Evolutionary conservation across 1,140 invertebrate genomes (phyloP).

Genomic region (Dryas iulia): DNA sequence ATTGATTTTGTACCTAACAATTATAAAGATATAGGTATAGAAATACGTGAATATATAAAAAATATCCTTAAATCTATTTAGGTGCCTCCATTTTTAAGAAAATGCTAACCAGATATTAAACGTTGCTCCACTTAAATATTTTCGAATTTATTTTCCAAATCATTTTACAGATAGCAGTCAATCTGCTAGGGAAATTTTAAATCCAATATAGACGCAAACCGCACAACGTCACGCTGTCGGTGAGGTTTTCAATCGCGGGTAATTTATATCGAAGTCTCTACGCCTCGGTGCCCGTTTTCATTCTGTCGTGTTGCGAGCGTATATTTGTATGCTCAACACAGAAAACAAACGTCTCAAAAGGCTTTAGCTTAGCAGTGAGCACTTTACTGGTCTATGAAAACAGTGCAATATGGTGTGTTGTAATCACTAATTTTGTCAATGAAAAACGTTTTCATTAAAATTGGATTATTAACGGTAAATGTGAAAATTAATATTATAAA

Average conservation of each 20-base stretch:
- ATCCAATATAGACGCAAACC: not conserved
- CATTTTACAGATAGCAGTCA: not conserved
- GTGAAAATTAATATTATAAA: too few species aligned
- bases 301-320: not conserved
- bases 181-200: not conserved
- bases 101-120: too few species aligned
- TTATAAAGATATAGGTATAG: too few species aligned
- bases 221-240: not conserved
- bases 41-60: too few species aligned
- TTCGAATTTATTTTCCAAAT: not conserved
- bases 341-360: not conserved
- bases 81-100: too few species aligned
- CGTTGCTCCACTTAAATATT: too few species aligned
- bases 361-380: not conserved
- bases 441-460: not conserved
- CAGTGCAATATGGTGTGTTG: not conserved
- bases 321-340: not conserved
- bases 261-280: conserved; percentile 5
- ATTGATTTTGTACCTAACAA: too few species aligned
- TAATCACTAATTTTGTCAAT: not conserved
- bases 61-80: too few species aligned
- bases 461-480: too few species aligned
- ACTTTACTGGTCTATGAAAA: not conserved
- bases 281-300: not conserved
- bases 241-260: not conserved